Percentiles rank a stretch among this genome's conserved stretches.
Conservation (phyloP, 2,888 invertebrate species). For the Meta bourneti region DNA sequence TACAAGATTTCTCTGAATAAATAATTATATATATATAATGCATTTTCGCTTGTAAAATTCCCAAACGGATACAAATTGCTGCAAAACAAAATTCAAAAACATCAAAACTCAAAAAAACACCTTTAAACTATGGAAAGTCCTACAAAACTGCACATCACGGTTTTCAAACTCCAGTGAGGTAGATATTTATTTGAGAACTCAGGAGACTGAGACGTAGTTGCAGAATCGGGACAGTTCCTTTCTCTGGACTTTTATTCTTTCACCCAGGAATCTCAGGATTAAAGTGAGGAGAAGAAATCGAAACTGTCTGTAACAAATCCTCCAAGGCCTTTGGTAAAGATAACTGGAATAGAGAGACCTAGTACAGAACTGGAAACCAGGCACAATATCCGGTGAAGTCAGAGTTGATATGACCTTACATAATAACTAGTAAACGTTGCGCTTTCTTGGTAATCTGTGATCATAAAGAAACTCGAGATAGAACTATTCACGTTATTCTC, state of each 20-base stretch:
- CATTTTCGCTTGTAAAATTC: background rate
- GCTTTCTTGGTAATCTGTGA: background rate
- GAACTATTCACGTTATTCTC: background rate
- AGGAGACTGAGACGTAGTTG: background rate
- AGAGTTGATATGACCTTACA: background rate
- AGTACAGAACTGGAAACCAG: background rate
- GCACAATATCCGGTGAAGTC: background rate
- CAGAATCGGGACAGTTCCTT: background rate
- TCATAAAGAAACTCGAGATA: background rate
- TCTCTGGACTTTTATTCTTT: background rate
- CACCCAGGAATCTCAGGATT: background rate
- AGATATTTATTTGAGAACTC: background rate
- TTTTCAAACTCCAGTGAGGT: background rate
- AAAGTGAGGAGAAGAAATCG: background rate
- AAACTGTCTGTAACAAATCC: background rate
- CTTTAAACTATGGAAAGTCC: background rate
- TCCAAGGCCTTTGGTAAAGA: background rate
- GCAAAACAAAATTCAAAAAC: background rate
- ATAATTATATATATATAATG: background rate
- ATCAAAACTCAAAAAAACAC: background rate
- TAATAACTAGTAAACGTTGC: background rate
- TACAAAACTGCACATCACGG: background rate
- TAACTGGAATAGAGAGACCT: background rate
- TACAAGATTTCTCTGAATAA: no score
- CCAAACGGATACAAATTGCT: background rate